A percentile compares a stretch with the other conserved stretches of the same genome.
Evolutionary conservation across 23 tunicate species (phyloP).

Genomic region (Trididemnum clinides): DNA sequence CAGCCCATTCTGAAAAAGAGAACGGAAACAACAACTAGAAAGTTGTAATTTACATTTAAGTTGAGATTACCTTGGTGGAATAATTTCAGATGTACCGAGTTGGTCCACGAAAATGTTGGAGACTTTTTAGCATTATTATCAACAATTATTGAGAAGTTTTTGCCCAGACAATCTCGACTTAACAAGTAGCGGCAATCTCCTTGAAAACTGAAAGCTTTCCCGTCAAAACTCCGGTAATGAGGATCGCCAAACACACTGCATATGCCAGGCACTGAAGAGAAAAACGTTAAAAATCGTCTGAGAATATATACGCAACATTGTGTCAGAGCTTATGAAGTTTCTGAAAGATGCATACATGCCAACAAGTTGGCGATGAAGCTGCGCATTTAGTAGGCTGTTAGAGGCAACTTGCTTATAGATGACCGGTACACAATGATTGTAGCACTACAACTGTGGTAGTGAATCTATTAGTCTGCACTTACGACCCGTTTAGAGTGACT

Average conservation of each 20-base stretch:
- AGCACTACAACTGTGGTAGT: too few relatives aligned
- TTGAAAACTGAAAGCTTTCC: conserved; percentile 76
- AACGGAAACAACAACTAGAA: too few relatives aligned
- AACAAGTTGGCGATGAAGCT: too few relatives aligned
- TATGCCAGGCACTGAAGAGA: conserved; percentile 82
- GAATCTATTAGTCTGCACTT: too few relatives aligned
- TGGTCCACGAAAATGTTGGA: conserved; percentile 72
- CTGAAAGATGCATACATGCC: neutral
- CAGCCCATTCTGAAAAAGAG: too few relatives aligned
- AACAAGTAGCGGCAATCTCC: conserved; percentile 85
- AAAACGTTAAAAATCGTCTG: neutral
- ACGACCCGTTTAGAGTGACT: too few relatives aligned
- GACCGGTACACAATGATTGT: too few relatives aligned
- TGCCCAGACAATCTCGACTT: conserved; percentile 63
- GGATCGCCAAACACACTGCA: conserved; percentile 96
- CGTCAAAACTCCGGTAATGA: conserved; percentile 90
- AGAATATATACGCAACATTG: too few relatives aligned
- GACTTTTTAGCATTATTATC: conserved; percentile 76
- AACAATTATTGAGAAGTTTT: conserved; percentile 64
- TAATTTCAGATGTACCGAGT: conserved; percentile 53
- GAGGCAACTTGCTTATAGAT: too few relatives aligned
- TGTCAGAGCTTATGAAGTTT: neutral
- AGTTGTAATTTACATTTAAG: too few relatives aligned
- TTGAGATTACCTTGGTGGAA: conserved; percentile 24
- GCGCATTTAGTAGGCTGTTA: too few relatives aligned